These are phyloP conservation scores for Austrofundulus limnaeus DNA, from an alignment of 2,113 vertebrate species.

Conservation along the genomic window DNA sequence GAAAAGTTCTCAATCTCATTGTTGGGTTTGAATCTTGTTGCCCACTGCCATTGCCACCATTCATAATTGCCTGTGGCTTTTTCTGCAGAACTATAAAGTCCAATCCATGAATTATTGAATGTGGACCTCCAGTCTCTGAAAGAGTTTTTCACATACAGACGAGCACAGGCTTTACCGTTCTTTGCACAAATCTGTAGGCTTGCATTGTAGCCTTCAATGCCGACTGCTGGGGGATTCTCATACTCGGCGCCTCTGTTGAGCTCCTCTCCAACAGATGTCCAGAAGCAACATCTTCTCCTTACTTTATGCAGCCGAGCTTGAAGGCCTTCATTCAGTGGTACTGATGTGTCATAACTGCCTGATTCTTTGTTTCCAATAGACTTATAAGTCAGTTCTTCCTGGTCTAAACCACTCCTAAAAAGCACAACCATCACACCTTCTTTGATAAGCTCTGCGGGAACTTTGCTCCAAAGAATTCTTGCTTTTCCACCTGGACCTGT, in stretches of 20 bases:
- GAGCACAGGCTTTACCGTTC: slow-evolving; percentile 60
- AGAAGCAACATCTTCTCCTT: slow-evolving; percentile 30
- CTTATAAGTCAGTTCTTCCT: background rate
- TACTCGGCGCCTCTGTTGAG: slow-evolving; percentile 40
- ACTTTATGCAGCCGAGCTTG: slow-evolving; percentile 48
- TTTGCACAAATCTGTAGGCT: slow-evolving; percentile 50
- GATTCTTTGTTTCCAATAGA: background rate
- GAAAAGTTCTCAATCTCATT: accelerated
- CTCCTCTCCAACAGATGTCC: slow-evolving; percentile 34
- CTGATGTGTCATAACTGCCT: slow-evolving; percentile 35
- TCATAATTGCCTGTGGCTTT: slow-evolving; percentile 27
- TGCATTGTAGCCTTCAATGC: slow-evolving; percentile 23
- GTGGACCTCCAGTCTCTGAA: slow-evolving; percentile 34
- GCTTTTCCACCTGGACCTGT: slow-evolving; percentile 40
- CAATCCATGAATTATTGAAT: slow-evolving; percentile 52
- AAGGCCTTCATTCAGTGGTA: slow-evolving; percentile 42
- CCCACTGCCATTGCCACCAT: slow-evolving; percentile 65
- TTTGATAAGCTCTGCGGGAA: slow-evolving; percentile 2
- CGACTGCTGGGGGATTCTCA: background rate
- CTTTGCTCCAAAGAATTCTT: slow-evolving; percentile 35
- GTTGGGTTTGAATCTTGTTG: slow-evolving; percentile 32
- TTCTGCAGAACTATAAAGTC: slow-evolving; percentile 44
- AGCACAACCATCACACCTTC: slow-evolving; percentile 28
- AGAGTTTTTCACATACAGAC: slow-evolving; percentile 31
- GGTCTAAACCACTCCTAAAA: slow-evolving; percentile 6